Evolutionary conservation across 2,113 vertebrate species (phyloP).

Genomic region (Pituophis catenifer): DNA sequence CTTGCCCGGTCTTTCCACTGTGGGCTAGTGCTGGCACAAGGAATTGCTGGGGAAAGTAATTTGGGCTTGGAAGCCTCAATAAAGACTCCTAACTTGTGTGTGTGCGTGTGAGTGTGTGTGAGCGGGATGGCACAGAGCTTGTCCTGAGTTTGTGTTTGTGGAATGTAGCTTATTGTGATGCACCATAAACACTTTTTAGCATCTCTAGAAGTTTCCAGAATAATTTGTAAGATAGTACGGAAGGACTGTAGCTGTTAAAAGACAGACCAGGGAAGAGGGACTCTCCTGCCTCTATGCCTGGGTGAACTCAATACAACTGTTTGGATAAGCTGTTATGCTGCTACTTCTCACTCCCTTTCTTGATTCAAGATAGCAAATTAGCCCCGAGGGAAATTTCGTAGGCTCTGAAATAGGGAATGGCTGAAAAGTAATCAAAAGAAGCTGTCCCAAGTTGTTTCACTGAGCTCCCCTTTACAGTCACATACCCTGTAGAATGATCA

Average conservation of each 20-base stretch:
- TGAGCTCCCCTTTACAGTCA: neutral
- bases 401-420: slow-evolving; percentile 24
- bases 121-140: too few species aligned
- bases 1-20: neutral
- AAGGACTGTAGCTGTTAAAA: too few species aligned
- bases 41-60: neutral
- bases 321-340: neutral
- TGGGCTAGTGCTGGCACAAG: neutral
- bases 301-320: neutral
- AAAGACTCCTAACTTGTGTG: neutral
- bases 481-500: neutral
- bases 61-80: neutral
- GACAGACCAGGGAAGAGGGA: neutral
- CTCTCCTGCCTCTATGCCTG: neutral
- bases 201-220: neutral
- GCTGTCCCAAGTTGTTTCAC: neutral
- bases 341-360: neutral
- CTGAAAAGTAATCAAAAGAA: neutral
- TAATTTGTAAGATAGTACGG: neutral
- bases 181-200: neutral
- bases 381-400: slow-evolving; percentile 1
- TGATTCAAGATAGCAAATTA: slow-evolving; percentile 22
- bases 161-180: neutral
- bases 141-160: neutral
- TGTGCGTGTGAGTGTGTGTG: neutral